A percentile compares a stretch with the other conserved stretches of the same genome.
Conservation (phyloP, 2,113 vertebrate species). For the Eulacestoma nigropectus region DNA sequence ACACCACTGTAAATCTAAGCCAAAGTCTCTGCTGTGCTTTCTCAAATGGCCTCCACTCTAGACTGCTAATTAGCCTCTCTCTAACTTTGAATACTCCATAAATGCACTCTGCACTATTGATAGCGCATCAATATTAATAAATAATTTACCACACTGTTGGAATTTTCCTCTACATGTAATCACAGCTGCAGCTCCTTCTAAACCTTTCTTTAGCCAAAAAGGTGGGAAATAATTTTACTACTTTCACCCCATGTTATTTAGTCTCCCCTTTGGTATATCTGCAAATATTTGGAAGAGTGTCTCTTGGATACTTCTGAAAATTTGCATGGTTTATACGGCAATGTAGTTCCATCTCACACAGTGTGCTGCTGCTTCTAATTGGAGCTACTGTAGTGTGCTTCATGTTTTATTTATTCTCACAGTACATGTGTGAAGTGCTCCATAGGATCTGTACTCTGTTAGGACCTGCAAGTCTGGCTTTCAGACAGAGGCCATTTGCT, state of each 20-base stretch:
- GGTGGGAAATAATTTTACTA: neutral
- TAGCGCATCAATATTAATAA: slow-evolving; percentile 62
- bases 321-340: neutral
- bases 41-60: slow-evolving; percentile 16
- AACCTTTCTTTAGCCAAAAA: neutral
- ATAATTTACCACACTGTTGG: slow-evolving; percentile 67
- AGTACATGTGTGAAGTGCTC: neutral
- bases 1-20: neutral
- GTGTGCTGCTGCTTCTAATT: neutral
- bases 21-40: neutral
- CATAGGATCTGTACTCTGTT: neutral
- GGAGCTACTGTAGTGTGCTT: neutral
- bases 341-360: neutral
- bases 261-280: neutral
- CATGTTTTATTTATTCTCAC: slow-evolving; percentile 17
- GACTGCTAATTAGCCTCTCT: slow-evolving; percentile 49
- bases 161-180: slow-evolving; percentile 60
- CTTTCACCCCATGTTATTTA: neutral
- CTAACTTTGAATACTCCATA: slow-evolving; percentile 47
- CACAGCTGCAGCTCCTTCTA: slow-evolving; percentile 51
- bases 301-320: neutral
- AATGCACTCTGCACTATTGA: slow-evolving; percentile 59
- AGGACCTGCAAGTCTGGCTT: neutral
- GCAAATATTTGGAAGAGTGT: neutral
- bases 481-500: neutral